These are phyloP conservation scores for Papilio elwesi DNA, from an alignment of 2,888 invertebrate species.

Conservation along the genomic window DNA sequence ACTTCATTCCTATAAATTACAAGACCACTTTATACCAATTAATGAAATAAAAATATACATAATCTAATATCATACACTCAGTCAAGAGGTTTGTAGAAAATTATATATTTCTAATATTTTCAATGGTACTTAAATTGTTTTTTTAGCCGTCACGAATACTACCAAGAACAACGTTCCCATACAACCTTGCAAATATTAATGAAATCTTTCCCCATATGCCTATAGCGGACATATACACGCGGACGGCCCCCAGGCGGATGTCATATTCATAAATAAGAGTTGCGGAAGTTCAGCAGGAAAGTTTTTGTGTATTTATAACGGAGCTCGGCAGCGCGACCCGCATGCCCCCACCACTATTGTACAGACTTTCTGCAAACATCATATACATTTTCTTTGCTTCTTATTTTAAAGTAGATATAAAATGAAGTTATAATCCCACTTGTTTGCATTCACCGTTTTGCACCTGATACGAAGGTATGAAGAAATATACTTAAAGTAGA, in stretches of 20 bases:
- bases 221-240: slow-evolving; percentile 14
- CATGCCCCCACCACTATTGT: slow-evolving; percentile 43
- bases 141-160: background rate
- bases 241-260: slow-evolving; percentile 57
- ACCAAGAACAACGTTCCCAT: background rate
- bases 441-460: too few species aligned
- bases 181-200: slow-evolving; percentile 13
- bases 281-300: slow-evolving; percentile 75
- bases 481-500: too few species aligned
- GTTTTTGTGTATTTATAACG: slow-evolving; percentile 75
- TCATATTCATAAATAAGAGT: slow-evolving; percentile 76
- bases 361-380: slow-evolving; percentile 37
- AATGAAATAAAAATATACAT: too few species aligned
- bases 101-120: background rate
- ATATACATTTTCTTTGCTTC: background rate
- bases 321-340: slow-evolving; percentile 54
- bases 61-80: too few species aligned
- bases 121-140: background rate
- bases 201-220: slow-evolving; percentile 21
- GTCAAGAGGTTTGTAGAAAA: background rate
- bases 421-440: too few species aligned
- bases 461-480: too few species aligned
- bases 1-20: too few species aligned
- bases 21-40: too few species aligned
- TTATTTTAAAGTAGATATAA: too few species aligned